Evolutionary conservation across 2,888 invertebrate species (phyloP), one percentile per base, ranked within the genome.

Genomic region (Theretra japonica): DNA sequence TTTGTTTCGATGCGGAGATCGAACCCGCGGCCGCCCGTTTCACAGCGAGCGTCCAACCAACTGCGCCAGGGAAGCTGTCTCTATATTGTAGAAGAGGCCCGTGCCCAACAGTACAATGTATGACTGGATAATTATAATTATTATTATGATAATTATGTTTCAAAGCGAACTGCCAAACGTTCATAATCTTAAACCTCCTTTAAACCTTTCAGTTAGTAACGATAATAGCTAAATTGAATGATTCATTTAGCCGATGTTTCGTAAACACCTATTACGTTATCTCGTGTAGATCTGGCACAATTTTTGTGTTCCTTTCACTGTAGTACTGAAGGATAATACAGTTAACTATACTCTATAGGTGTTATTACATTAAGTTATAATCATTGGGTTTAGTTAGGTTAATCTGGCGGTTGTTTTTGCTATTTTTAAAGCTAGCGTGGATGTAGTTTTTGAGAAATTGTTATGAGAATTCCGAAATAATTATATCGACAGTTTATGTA

Each of bases 241-340:
- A 62, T 62, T 62, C 62, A 41, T 41, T 62, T 33, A 41, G 15
- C 7, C 21, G 21, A 41, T 15, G 57, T 69, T 69, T 69, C 57
- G 69, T 57, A 69, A 69, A 56, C 68, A 19, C 15, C 57, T 33
- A 69, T 69, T 69, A 69, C 30, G 19, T 69, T 69, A 69, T 69
- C 69, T 69, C 33, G 30, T 57, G 17, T 28, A 58, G 30, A 69
- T 69, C 69, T 69, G 30, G 62, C 62, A 62, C 62, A 30, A 57
- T 69, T 69, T 69, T 57, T 56, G 69, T 58, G 30, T 21, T 56
- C 56, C 69, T 57, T 69, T 69, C 69, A 69, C 69, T 57, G 33
- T 50, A 21, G 25, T 62, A 21, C 62, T 62, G 62, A 62, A 62
- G 41, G 62, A 41, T 62, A 62, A 62, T 21, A 28, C 28, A 41